phyloP scores from a whole-genome alignment of 2,888 invertebrate species.

The Chloroclysta siterata region DNA sequence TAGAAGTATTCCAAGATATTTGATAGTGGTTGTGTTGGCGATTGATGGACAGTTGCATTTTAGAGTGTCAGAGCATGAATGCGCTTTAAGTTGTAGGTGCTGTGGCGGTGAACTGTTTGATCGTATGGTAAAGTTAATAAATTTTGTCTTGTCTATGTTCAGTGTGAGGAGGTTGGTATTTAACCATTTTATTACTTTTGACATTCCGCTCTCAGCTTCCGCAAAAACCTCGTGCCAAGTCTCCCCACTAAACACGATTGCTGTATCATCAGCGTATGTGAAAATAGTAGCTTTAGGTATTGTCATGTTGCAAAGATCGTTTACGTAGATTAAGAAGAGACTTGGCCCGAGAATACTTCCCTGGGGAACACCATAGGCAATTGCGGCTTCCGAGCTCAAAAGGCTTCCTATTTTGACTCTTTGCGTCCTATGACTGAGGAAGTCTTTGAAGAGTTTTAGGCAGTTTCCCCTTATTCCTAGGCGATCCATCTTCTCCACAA shows the following conservation, averaged over 20 bases:
- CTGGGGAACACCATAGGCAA: background rate
- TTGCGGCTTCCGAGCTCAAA: background rate
- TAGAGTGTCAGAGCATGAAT: no score
- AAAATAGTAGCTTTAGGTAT: background rate
- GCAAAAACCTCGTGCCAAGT: background rate
- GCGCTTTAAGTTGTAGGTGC: no score
- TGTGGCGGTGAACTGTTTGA: no score
- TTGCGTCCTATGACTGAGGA: background rate
- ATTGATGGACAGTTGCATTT: no score
- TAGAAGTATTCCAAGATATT: background rate
- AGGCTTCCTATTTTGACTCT: background rate
- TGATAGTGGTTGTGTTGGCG: background rate
- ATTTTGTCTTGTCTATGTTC: no score
- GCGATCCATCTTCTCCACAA: background rate
- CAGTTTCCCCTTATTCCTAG: background rate
- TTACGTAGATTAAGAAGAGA: background rate
- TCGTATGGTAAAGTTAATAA: no score
- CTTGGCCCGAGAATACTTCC: background rate
- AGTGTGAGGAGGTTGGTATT: no score
- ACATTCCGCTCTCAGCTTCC: no score
- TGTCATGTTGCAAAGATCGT: background rate
- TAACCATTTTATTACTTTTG: no score
- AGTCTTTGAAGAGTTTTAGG: background rate
- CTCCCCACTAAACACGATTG: background rate
- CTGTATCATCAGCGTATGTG: background rate